Conservation (phyloP, 2,888 invertebrate species). For the Crossocerus cetratus region DNA sequence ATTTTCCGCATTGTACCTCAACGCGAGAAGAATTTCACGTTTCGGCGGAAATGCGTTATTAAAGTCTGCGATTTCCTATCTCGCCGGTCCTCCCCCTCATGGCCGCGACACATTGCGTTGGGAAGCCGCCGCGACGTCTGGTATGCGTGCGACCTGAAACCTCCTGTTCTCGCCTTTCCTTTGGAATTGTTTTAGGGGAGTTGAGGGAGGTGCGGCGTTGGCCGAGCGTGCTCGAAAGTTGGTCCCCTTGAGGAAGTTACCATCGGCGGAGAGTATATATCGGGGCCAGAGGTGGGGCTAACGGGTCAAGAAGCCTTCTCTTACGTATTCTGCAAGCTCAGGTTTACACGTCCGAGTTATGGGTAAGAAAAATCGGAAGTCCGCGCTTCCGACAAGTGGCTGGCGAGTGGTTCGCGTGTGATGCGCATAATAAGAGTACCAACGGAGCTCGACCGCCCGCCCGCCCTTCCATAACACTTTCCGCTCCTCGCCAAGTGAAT, state of each 20-base stretch:
- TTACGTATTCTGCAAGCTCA: slow-evolving; percentile 56
- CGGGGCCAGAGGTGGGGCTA: slow-evolving; percentile 14
- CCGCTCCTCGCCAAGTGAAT: slow-evolving; percentile 29
- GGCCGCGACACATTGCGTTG: neutral
- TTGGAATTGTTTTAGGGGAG: slow-evolving; percentile 55
- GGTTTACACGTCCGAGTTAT: slow-evolving; percentile 51
- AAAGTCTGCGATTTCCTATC: slow-evolving; percentile 56
- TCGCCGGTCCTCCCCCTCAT: neutral
- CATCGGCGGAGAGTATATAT: slow-evolving; percentile 9
- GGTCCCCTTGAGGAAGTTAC: slow-evolving; percentile 19
- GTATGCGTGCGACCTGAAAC: slow-evolving; percentile 42
- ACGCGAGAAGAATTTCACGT: slow-evolving; percentile 60
- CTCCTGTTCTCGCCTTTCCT: slow-evolving; percentile 30
- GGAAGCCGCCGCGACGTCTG: slow-evolving; percentile 4
- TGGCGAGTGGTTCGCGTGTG: slow-evolving; percentile 39
- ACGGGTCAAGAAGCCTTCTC: slow-evolving; percentile 48
- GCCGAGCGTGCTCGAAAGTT: slow-evolving; percentile 15
- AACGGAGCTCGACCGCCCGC: slow-evolving; percentile 25
- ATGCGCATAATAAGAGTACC: slow-evolving; percentile 43
- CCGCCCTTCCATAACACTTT: slow-evolving; percentile 27
- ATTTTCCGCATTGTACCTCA: slow-evolving; percentile 60
- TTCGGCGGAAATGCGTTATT: slow-evolving; percentile 59
- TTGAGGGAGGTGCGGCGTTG: neutral
- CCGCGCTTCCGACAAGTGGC: slow-evolving; percentile 20
- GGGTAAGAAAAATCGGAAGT: slow-evolving; percentile 50